Base-by-base conservation (phyloP, 2,797 vertebrate genomes). In the Fratercula arctica region DNA sequence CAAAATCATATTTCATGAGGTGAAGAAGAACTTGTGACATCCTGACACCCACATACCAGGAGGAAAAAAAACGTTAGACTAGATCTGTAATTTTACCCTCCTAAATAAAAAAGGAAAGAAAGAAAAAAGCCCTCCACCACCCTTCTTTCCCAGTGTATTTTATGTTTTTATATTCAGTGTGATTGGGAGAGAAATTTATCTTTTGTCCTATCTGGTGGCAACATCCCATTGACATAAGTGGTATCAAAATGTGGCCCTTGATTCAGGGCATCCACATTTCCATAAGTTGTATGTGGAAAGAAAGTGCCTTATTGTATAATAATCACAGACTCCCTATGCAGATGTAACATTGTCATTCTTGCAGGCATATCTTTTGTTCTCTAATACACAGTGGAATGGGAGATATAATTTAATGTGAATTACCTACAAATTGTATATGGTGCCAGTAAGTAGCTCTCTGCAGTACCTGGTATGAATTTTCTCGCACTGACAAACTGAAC, bases 321-420 rank as follows among this genome's bases (percentile, higher is more conserved):
- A 39, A 48, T 64, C 48, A 16, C 45, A 90, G 56, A 13, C 37
- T 66, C n/a, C 78, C 73, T 43, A 0, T 69, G 61, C 86, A 85
- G 64, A 18, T 60, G 75, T 35, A 50, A 29, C 24, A 1, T 57
- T 87, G 93, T 39, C 66, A 48, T 63, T 92, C 92, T 89, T 72
- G 78, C 48, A 79, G 56, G 72, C 72, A 11, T 82, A 31, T 68
- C 73, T 91, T 94, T 86, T 68, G 56, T 95, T 94, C 85, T 78
- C 37, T 64, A 74, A 53, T 75, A 64, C 86, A 35, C 59, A 28
- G 80, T 57, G 67, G 73, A 89, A 95, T n/a, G 3, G 72, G 86
- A 97, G 87, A 45, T 87, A 70, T 25, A 96, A 81, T 95, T 96
- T 85, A 77, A 76, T 88, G 76, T 83, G 97, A 97, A 91, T 96